These are phyloP conservation scores for Pelodiscus sinensis DNA, from an alignment of 2,113 vertebrate species.

Conservation along the genomic window DNA sequence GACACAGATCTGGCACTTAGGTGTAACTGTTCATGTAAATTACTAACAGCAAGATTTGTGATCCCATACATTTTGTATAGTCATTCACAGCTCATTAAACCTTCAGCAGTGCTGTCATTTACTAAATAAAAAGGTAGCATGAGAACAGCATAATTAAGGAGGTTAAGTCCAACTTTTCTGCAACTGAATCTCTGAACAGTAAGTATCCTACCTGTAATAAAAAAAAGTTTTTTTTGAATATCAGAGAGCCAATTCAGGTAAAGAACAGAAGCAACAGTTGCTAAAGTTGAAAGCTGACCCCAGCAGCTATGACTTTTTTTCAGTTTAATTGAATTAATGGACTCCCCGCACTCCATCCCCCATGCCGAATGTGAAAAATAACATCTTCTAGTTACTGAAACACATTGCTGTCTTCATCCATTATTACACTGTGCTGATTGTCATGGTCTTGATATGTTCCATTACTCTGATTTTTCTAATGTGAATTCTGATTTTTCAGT, in stretches of 20 bases:
- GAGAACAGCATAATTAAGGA: constrained; percentile 54
- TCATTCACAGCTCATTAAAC: constrained; percentile 67
- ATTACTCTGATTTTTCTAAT: not conserved
- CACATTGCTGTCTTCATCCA: not conserved
- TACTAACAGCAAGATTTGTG: constrained; percentile 56
- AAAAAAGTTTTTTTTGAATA: not conserved
- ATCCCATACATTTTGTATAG: constrained; percentile 52
- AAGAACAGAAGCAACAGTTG: not conserved
- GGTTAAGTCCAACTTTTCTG: constrained; percentile 33
- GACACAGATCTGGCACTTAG: constrained; percentile 41
- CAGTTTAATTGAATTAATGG: not conserved
- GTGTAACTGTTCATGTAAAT: constrained; percentile 63
- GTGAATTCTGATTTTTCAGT: not conserved
- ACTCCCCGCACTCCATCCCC: not conserved
- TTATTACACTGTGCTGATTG: not conserved
- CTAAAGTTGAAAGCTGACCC: not conserved
- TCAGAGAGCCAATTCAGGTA: not conserved
- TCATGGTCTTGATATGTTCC: not conserved
- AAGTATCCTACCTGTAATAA: not conserved
- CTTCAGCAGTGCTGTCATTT: constrained; percentile 47
- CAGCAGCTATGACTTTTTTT: not conserved
- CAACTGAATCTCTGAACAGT: constrained; percentile 35
- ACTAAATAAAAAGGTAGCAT: constrained; percentile 47
- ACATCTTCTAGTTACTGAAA: not conserved
- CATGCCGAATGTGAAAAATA: not conserved